These are phyloP conservation scores for Nebria brevicollis DNA, from an alignment of 2,888 invertebrate species.

Conservation along the genomic window DNA sequence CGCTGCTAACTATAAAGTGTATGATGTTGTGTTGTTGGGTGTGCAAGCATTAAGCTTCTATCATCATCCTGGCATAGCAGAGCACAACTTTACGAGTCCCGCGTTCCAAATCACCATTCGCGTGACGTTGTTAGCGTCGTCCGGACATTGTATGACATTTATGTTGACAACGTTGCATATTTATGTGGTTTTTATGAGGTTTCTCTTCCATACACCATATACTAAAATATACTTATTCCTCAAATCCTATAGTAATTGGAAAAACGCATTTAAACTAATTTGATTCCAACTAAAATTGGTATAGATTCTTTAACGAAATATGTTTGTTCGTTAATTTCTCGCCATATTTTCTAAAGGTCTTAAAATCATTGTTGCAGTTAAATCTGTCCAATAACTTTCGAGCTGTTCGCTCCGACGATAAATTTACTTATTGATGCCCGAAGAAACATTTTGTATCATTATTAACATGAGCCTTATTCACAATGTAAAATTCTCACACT, in stretches of 20 bases:
- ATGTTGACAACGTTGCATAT: conserved; percentile 3
- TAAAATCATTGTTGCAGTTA: conserved; percentile 38
- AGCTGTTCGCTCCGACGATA: conserved; percentile 13
- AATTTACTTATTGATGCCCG: conserved; percentile 11
- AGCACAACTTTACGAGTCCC: conserved; percentile 32
- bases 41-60: conserved; percentile 39
- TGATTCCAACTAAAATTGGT: neutral
- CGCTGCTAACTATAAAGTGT: conserved; percentile 27
- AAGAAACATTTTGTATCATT: conserved; percentile 30
- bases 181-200: neutral
- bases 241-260: neutral
- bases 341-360: conserved; percentile 3
- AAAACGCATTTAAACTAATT: neutral
- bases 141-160: conserved; percentile 9
- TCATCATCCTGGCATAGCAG: conserved; percentile 28
- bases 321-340: conserved; percentile 10
- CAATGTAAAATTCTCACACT: neutral
- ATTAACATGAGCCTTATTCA: neutral
- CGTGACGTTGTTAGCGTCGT: conserved; percentile 28
- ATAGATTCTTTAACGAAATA: neutral
- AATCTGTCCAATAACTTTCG: conserved; percentile 24
- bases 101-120: conserved; percentile 30
- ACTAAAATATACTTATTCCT: neutral
- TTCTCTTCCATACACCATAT: neutral
- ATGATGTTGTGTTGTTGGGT: conserved; percentile 6